phyloP scores from a whole-genome alignment of 2,797 vertebrate species.

The Pelochelys cantorii region DNA sequence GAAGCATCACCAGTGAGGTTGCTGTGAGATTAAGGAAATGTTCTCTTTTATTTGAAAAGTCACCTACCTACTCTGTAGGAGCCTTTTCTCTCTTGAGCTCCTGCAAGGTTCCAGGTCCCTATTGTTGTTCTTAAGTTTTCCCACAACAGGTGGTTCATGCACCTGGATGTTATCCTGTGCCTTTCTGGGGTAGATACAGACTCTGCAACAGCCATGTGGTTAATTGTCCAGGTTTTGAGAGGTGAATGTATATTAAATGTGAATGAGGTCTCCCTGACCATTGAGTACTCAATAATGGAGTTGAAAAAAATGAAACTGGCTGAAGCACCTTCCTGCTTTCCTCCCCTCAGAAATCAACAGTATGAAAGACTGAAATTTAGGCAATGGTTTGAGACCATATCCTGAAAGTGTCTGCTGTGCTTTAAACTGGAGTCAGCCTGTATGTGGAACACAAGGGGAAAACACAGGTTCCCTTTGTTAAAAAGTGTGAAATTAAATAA shows the following conservation, averaged over 20 bases:
- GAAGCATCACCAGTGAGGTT: not conserved
- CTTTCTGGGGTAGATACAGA: not conserved
- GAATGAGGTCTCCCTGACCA: conserved; percentile 22
- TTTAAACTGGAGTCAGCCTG: not conserved
- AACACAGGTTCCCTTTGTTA: not conserved
- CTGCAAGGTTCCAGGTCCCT: accelerated
- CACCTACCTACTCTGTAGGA: not conserved
- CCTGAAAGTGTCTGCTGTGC: conserved; percentile 18
- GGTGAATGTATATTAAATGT: not conserved
- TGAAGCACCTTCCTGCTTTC: conserved; percentile 33
- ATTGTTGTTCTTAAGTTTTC: not conserved
- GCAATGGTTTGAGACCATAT: not conserved
- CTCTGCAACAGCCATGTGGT: not conserved
- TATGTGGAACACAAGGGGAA: not conserved
- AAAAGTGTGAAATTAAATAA: not conserved
- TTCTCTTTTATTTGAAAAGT: not conserved
- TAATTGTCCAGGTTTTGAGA: conserved; percentile 41
- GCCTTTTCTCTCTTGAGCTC: not conserved
- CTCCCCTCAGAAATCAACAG: not conserved
- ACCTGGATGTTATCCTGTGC: not conserved
- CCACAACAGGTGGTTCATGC: not conserved
- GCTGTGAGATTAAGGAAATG: not conserved
- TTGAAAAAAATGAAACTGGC: not conserved
- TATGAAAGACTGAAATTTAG: not conserved
- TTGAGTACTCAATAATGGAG: conserved; percentile 42